These are phyloP conservation scores for Triops cancriformis DNA, from an alignment of 1,140 invertebrate genomes.

Conservation along the genomic window DNA sequence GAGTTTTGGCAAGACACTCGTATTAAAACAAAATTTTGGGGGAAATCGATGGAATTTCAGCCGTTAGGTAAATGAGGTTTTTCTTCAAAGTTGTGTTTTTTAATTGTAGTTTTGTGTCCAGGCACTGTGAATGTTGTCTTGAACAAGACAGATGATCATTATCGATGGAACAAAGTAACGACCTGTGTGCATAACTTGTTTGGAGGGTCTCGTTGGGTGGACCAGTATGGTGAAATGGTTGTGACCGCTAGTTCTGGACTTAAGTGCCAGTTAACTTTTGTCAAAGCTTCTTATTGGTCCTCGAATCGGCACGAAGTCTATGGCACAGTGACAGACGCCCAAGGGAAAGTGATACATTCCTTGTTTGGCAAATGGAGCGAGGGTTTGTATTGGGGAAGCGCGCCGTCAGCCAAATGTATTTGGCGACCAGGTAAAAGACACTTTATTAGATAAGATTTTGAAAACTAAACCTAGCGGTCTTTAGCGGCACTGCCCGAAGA, in stretches of 20 bases:
- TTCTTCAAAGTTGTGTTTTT: slow-evolving; percentile 18
- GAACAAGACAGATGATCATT: slow-evolving; percentile 51
- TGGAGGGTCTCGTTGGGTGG: slow-evolving; percentile 71
- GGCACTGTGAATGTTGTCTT: slow-evolving; percentile 43
- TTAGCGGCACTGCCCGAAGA: slow-evolving; percentile 67
- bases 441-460: neutral
- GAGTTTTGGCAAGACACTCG: slow-evolving; percentile 70
- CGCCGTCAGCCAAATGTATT: slow-evolving; percentile 58
- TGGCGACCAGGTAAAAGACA: slow-evolving; percentile 57
- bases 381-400: slow-evolving; percentile 63
- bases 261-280: slow-evolving; percentile 68
- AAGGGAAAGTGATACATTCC: slow-evolving; percentile 52
- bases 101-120: slow-evolving; percentile 27
- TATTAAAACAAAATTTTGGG: slow-evolving; percentile 84
- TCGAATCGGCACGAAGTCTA: slow-evolving; percentile 66
- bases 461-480: slow-evolving; percentile 26
- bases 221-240: slow-evolving; percentile 74
- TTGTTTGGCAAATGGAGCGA: slow-evolving; percentile 74
- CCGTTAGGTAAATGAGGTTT: slow-evolving; percentile 51
- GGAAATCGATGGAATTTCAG: slow-evolving; percentile 81
- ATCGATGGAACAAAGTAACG: slow-evolving; percentile 78
- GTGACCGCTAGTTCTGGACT: slow-evolving; percentile 52
- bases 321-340: slow-evolving; percentile 52
- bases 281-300: slow-evolving; percentile 74
- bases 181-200: slow-evolving; percentile 81